Evolutionary conservation across 2,113 vertebrate species (phyloP).

Genomic region (Colistium nudipinnis): DNA sequence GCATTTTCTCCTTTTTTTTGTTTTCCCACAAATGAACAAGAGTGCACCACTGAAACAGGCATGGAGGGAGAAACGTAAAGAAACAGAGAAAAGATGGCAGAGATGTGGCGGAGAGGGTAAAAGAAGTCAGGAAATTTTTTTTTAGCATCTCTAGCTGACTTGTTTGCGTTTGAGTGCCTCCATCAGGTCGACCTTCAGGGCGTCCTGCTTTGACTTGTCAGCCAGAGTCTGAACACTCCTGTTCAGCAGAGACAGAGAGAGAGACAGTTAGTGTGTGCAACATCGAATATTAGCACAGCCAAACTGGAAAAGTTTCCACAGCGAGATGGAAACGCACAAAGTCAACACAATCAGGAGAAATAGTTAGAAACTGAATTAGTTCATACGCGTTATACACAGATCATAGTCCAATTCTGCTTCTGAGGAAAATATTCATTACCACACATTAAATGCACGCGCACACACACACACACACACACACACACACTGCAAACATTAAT

Average conservation of each 20-base stretch:
- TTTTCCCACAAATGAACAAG: conserved; percentile 71
- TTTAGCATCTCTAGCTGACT: conserved; percentile 85
- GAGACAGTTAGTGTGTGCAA: conserved; percentile 30
- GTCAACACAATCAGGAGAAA: conserved; percentile 5
- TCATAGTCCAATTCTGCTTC: conserved; percentile 3
- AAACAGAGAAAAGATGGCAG: conserved; percentile 65
- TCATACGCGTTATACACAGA: neutral
- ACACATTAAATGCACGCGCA: neutral
- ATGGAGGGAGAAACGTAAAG: conserved; percentile 61
- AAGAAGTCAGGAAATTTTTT: conserved; percentile 24
- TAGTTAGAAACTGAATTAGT: neutral
- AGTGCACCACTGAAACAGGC: conserved; percentile 75
- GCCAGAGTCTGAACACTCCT: conserved; percentile 96
- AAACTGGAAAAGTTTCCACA: neutral
- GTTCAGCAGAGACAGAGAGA: conserved; percentile 30
- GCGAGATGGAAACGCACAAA: conserved; percentile 6
- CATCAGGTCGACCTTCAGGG: conserved; percentile 94
- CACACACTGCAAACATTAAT: conserved; percentile 14
- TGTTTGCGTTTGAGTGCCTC: conserved; percentile 97
- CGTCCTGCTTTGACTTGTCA: conserved; percentile 96
- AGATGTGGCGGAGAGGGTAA: conserved; percentile 54
- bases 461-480: too few relatives aligned
- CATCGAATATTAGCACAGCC: neutral
- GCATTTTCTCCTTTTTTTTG: conserved; percentile 76
- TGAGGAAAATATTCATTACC: neutral